A percentile compares a stretch with the other conserved stretches of the same genome.
Conservation (phyloP, 92 coral and sea anemone genomes). For the Virgularia gustaviana region DNA sequence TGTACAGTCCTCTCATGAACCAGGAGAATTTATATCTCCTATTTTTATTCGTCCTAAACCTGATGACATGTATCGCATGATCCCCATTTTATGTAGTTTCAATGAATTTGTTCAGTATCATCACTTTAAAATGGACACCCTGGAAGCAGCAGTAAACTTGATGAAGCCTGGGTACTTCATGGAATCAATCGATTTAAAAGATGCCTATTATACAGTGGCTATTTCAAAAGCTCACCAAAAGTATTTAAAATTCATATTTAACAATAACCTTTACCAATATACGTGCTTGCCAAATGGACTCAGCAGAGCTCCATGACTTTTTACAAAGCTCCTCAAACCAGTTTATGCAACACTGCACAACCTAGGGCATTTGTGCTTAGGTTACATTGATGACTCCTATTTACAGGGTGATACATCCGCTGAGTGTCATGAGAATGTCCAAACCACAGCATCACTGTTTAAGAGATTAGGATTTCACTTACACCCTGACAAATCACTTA, state of each 20-base stretch:
- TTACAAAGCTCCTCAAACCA: slow-evolving; percentile 4
- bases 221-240: not conserved
- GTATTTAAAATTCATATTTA: not conserved
- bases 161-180: too few relatives aligned
- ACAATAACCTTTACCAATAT: not conserved
- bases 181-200: too few relatives aligned
- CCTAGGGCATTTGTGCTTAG: slow-evolving; percentile 1
- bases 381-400: not conserved
- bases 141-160: too few relatives aligned
- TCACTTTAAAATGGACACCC: too few relatives aligned
- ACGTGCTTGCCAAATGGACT: too few relatives aligned
- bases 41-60: not conserved
- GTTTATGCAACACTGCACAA: not conserved
- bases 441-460: not conserved
- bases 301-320: not conserved
- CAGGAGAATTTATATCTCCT: not conserved
- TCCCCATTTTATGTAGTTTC: too few relatives aligned
- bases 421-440: not conserved
- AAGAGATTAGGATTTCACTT: not conserved
- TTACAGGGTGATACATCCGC: not conserved
- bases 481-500: slow-evolving; percentile 2
- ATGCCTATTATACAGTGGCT: too few relatives aligned
- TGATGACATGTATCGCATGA: too few relatives aligned
- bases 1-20: not conserved
- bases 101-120: not conserved